Conservation (phyloP, 2,113 vertebrate species). For the Castor canadensis region DNA sequence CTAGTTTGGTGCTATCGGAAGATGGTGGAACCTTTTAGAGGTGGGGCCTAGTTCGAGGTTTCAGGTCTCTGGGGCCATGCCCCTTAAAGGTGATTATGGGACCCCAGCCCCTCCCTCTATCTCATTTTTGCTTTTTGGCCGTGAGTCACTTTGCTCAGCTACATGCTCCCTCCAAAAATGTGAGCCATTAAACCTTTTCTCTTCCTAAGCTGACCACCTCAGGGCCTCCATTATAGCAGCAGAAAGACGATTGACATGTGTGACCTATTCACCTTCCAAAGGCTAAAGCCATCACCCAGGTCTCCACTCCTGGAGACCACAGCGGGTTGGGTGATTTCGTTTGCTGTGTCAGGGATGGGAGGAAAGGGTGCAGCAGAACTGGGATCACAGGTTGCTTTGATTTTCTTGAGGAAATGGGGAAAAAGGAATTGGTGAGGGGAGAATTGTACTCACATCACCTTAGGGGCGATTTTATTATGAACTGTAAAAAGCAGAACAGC, state of each 20-base stretch:
- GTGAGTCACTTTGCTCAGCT: too few relatives aligned
- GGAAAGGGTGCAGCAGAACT: too few relatives aligned
- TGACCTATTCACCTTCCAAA: not conserved
- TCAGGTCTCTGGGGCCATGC: not conserved
- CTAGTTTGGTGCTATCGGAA: not conserved
- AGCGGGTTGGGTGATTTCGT: accelerated
- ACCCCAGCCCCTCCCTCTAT: not conserved
- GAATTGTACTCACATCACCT: not conserved
- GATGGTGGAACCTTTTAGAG: not conserved
- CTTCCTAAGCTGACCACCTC: not conserved
- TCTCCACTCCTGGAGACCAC: not conserved
- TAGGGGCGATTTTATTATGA: not conserved
- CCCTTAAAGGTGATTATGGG: not conserved
- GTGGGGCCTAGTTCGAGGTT: not conserved
- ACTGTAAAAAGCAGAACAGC: not conserved
- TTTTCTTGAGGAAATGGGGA: too few relatives aligned
- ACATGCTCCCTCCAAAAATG: too few relatives aligned
- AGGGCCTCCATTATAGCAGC: too few relatives aligned
- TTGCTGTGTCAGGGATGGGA: too few relatives aligned
- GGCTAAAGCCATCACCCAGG: not conserved
- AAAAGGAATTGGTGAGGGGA: not conserved
- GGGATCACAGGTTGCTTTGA: not conserved
- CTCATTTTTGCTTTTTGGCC: not conserved
- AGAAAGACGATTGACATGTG: not conserved
- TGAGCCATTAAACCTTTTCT: not conserved